phyloP scores from a whole-genome alignment of 2,113 vertebrate genomes.

The Numida meleagris region DNA sequence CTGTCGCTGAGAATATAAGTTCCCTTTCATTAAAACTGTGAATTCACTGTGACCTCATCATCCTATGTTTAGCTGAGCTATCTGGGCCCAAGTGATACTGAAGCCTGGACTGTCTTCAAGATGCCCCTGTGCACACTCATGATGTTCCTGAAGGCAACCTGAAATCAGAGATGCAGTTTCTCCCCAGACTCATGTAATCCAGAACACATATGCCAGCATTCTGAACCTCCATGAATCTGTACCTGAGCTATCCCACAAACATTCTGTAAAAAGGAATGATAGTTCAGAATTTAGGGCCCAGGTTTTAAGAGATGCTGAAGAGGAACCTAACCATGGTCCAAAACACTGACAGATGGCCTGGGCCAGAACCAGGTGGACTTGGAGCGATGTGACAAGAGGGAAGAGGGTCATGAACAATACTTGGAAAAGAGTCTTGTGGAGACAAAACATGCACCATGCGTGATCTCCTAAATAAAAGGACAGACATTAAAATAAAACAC shows the following conservation, averaged over 20 bases:
- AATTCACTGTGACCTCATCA: not conserved
- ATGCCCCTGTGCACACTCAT: not conserved
- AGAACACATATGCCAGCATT: not conserved
- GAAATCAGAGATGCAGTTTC: not conserved
- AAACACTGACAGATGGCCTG: not conserved
- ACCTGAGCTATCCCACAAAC: not conserved
- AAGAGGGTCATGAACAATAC: not conserved
- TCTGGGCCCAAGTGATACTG: not conserved
- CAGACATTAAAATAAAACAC: not conserved
- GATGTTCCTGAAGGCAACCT: not conserved
- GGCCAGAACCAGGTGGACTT: not conserved
- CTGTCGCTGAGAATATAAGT: not conserved
- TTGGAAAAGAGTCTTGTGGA: not conserved
- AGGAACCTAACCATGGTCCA: not conserved
- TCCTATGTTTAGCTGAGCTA: not conserved
- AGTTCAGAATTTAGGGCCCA: not conserved
- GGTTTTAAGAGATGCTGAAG: not conserved
- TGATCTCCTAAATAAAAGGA: not conserved
- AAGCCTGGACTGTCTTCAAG: not conserved
- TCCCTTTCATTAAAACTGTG: not conserved
- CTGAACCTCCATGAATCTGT: not conserved
- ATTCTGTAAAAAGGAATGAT: not conserved
- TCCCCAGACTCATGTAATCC: accelerated
- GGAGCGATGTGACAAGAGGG: accelerated
- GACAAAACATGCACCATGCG: not conserved